Base-by-base conservation (phyloP, 2,888 invertebrate genomes). In the Ennomos erosarius region DNA sequence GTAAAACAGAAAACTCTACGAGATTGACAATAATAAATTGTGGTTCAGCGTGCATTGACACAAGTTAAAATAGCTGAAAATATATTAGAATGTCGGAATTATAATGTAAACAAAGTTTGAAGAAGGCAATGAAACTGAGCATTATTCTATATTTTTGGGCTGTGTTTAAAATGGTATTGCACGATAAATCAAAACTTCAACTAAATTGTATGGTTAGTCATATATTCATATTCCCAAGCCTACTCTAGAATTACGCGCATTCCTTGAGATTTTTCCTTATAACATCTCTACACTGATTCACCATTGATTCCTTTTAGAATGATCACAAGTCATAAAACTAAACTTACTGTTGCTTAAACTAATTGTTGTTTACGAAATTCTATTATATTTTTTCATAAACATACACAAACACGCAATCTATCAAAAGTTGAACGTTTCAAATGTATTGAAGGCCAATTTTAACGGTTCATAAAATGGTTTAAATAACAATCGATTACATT, bases 401-500 rank as follows among this genome's bases (percentile, higher is more conserved):
- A 55, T 43, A 38, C 37, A 55, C 10, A 45, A 9, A 45, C 16
- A 43, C 11, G 9, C 38, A 44, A 52, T 52, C 12, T 40, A 52
- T 52, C 47, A 42, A 43, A 47, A 47, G 10, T 48, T n/a, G 13
- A 51, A 36, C 36, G 36, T 37, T 26, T 33, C 26, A 26, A 26
- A 37, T 38, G 13, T n/a, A 26, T 9, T 34, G 47, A 58, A 58
- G 57, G 57, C 48, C 47, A 39, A 52, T 38, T 36, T 40, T 42
- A 52, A 52, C 47, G 37, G 52, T 60, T 51, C 49, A 42, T 47
- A 49, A 39, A 58, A 53, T 51, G 49, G 43, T 47, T 52, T 35
- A 40, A 47, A 46, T 43, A 46, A 52, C 60, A 68, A 73, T 71
- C 65, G 68, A 56, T 49, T 12, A 64, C 36, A 36, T 39, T 13